These are phyloP conservation scores for Vicugna pacos DNA, from an alignment of 2,113 vertebrate genomes.

Conservation along the genomic window DNA sequence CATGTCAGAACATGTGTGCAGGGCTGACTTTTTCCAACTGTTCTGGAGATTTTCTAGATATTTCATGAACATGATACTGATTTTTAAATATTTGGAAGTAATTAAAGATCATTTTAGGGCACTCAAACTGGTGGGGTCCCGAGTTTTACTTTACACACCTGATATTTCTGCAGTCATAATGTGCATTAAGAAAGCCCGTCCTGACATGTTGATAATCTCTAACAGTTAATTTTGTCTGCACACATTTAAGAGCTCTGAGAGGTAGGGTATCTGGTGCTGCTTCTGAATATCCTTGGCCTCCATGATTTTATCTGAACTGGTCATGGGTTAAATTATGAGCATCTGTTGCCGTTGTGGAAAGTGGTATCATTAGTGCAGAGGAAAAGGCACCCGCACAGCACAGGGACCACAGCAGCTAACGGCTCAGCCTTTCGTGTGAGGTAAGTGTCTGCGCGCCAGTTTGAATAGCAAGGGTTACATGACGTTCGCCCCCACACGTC, in stretches of 20 bases:
- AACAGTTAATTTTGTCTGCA: neutral
- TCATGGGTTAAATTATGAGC: neutral
- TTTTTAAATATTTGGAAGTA: constrained; percentile 8
- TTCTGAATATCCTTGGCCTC: neutral
- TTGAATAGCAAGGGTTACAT: neutral
- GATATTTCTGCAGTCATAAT: neutral
- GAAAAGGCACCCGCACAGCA: neutral
- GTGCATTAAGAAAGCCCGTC: neutral
- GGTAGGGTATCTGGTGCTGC: neutral
- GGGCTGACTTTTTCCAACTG: neutral
- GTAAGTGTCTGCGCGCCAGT: neutral
- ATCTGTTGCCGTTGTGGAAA: neutral
- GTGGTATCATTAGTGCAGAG: neutral
- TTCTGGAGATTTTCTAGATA: neutral
- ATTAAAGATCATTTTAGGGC: constrained; percentile 17
- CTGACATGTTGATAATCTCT: neutral
- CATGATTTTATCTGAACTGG: neutral
- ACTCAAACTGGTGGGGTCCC: neutral
- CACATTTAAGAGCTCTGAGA: neutral
- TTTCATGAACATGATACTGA: neutral
- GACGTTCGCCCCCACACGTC: neutral
- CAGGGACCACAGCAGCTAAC: neutral
- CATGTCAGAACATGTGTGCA: neutral
- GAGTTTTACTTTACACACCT: neutral
- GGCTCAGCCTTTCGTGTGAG: neutral